Base-by-base conservation (phyloP, 2,888 invertebrate genomes). In the Hermaeophaga mercurialis region DNA sequence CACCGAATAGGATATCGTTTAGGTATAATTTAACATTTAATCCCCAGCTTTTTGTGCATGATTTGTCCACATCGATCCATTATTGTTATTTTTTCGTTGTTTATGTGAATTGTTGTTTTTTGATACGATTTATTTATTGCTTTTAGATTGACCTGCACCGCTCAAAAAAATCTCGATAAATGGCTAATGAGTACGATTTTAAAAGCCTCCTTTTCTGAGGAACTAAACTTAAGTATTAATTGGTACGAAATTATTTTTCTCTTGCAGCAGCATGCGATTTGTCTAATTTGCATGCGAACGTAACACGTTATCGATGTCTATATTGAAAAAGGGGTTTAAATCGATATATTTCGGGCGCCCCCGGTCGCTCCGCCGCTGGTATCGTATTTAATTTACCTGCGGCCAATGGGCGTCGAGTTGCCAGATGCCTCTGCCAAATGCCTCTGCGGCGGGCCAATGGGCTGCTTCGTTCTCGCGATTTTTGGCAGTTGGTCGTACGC, bases 141-240 rank as follows among this genome's bases (percentile, higher is more conserved):
- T 62, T 62, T 59, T 62, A 62, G 61, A 62, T 52, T 43, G 57
- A 52, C 44, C 58, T 52, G 39, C 41, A 33, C 14, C 18, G 18
- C 15, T 38, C 48, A 48, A 38, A 48, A 47, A 26, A 15, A 19
- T 15, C 26, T 12, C 11, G 50, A 47, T 54, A 36, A 53, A 57
- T 57, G 55, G 58, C 59, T 57, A 73, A 79, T 78, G 79, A 76
- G 73, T 76, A 75, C 72, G 71, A 75, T 77, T 71, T 71, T 79
- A 69, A 78, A 78, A 77, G 79, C 79, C 68, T 75, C 78, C 70
- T 79, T 79, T 77, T 75, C 77, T 71, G 78, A 79, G 73, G 75
- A 77, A 76, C 73, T 78, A 70, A 78, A 78, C 73, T 77, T 79
- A 73, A 78, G 71, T 68, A 76, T 79, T 71, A 73, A 75, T 78